These are phyloP conservation scores for Eolophus roseicapilla DNA, from an alignment of 2,113 vertebrate genomes.

Conservation along the genomic window DNA sequence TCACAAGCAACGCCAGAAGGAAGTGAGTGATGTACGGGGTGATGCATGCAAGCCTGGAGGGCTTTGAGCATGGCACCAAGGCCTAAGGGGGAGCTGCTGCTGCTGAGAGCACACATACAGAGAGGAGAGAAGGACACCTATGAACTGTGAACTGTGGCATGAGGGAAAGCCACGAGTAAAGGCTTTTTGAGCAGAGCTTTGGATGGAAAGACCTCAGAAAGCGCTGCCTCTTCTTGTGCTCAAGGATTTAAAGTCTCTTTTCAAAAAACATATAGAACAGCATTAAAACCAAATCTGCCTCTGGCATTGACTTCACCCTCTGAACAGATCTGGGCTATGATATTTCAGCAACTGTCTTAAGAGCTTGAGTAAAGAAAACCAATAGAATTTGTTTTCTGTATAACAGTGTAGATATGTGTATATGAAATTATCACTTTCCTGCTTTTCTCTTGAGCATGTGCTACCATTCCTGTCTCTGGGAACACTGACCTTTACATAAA, in stretches of 20 bases:
- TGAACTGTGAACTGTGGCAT: fast-evolving
- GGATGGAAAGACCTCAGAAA: neutral
- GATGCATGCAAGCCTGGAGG: fast-evolving
- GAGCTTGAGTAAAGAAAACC: neutral
- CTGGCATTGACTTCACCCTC: neutral
- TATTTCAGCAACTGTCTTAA: neutral
- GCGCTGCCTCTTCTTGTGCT: neutral
- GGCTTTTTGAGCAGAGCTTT: neutral
- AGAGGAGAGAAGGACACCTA: neutral
- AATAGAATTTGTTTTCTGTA: neutral
- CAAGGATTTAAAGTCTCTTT: neutral
- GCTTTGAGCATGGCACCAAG: fast-evolving
- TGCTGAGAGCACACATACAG: neutral
- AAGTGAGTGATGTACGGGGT: neutral
- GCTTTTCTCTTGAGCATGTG: neutral
- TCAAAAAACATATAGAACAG: neutral
- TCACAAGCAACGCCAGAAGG: neutral
- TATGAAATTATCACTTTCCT: neutral
- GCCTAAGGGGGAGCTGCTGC: neutral
- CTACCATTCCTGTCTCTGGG: neutral
- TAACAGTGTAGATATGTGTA: neutral
- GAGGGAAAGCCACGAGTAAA: neutral
- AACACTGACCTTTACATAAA: neutral
- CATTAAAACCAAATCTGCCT: neutral
- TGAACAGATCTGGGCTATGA: neutral